Base-by-base conservation (phyloP, 1,140 invertebrate genomes). In the Drosophila tani region DNA sequence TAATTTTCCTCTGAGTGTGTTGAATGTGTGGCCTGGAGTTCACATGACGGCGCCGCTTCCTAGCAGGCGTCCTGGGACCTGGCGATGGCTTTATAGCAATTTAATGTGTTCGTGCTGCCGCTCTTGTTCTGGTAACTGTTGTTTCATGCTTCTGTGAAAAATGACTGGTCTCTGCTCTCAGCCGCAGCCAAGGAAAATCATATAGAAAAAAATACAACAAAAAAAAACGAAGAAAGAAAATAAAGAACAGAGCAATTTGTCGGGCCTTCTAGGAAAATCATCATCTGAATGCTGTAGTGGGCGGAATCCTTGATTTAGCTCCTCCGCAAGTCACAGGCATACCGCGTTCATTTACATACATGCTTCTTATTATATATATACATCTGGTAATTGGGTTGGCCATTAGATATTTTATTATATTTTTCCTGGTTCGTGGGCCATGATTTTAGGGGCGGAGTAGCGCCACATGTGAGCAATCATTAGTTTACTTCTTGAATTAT, bases 1-100 rank as follows among this genome's bases (percentile, higher is more conserved):
- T 35, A 8, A 8, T 7, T 9, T 27, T 29, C 27, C 11, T 17
- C 9, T 0, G 3, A 65, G 56, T 65, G 45, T n/a, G 3, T 15
- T 40, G 7, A 40, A 40, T 55, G 53, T 56, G 21, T 49, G 11
- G 47, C 51, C 62, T 59, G 19, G 15, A 64, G 63, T 67, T 73
- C 75, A 71, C 66, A 76, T 82, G 70, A 59, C 60, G 71, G 50
- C 67, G 47, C 50, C 41, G 50, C 47, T 68, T 82, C 62, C 75
- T 70, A 63, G 43, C 14, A 6, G 65, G n/a, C n/a, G 40, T 60
- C 38, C 57, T 56, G 58, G 56, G 58, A 51, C 51, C 71, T 66
- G 65, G 69, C 69, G 66, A 66, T 88, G 84, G 76, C 81, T 88
- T 88, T 90, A 84, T 88, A 90, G 78, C 85, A 88, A 88, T 88